phyloP scores from a whole-genome alignment of 2,113 vertebrate genomes.

The Psittacula cyanocephala region DNA sequence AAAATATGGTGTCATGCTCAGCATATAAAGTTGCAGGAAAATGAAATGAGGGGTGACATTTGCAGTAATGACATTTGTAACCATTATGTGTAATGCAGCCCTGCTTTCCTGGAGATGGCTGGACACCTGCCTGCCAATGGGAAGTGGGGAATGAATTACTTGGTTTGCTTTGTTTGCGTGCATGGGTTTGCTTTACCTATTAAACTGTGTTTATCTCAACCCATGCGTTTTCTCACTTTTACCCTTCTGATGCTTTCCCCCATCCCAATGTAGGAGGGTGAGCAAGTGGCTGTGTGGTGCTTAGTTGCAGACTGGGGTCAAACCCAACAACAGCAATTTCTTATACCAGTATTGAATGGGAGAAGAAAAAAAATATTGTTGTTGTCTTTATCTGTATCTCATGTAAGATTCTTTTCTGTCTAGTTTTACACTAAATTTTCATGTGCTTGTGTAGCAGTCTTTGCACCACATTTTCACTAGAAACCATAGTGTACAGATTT shows the following conservation, averaged over 20 bases:
- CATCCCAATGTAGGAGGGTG: rapidly evolving
- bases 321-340: rapidly evolving
- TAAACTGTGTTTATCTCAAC: neutral
- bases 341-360: neutral
- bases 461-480: neutral
- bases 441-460: neutral
- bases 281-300: neutral
- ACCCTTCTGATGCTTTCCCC: neutral
- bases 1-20: too few species aligned
- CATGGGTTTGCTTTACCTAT: neutral
- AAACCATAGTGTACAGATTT: neutral
- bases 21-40: neutral
- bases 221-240: neutral
- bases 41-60: neutral
- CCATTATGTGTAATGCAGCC: rapidly evolving
- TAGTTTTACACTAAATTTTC: neutral
- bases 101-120: neutral
- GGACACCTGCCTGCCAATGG: rapidly evolving
- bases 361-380: neutral
- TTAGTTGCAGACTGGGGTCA: neutral
- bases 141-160: neutral
- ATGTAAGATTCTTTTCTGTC: neutral
- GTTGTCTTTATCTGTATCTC: neutral
- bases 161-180: neutral
- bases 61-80: neutral